phyloP scores from a whole-genome alignment of 2,797 vertebrate species.

The Toxotes lorentzi region DNA sequence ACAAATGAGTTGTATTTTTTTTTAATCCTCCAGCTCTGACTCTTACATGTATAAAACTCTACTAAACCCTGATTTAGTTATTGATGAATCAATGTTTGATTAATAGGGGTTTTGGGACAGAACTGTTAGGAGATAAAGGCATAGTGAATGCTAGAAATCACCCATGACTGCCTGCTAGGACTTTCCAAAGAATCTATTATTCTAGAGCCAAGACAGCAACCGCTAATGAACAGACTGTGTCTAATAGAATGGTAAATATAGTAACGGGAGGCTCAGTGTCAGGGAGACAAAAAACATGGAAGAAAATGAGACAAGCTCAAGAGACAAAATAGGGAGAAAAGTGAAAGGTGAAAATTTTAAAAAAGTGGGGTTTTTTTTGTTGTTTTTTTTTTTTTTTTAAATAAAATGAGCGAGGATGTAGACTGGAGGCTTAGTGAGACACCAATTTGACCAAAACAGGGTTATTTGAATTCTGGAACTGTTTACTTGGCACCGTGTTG shows the following conservation, averaged over 20 bases:
- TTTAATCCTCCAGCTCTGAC: background rate
- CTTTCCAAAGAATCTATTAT: conserved; percentile 47
- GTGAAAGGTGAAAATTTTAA: conserved; percentile 46
- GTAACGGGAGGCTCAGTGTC: conserved; percentile 27
- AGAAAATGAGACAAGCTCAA: conserved; percentile 24
- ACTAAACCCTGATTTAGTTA: conserved; percentile 43
- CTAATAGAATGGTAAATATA: conserved; percentile 60
- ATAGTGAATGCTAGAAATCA: conserved; percentile 35
- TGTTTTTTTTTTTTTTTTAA: background rate
- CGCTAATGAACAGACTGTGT: conserved; percentile 41
- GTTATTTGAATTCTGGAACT: conserved; percentile 18
- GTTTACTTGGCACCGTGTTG: conserved; percentile 16
- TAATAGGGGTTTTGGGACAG: conserved; percentile 50
- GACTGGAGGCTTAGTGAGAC: background rate
- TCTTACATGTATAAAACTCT: conserved; percentile 37
- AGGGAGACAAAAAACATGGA: conserved; percentile 23
- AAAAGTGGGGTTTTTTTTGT: too few species aligned
- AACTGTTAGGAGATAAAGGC: conserved; percentile 32
- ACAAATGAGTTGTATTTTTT: conserved; percentile 7
- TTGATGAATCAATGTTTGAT: conserved; percentile 52
- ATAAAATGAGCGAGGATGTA: background rate
- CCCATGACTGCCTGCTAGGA: conserved; percentile 16
- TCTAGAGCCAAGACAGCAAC: conserved; percentile 25
- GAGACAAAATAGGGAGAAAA: background rate
- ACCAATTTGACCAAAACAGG: background rate